These are phyloP conservation scores for Tichodroma muraria DNA, from an alignment of 2,113 vertebrate genomes.

Conservation along the genomic window DNA sequence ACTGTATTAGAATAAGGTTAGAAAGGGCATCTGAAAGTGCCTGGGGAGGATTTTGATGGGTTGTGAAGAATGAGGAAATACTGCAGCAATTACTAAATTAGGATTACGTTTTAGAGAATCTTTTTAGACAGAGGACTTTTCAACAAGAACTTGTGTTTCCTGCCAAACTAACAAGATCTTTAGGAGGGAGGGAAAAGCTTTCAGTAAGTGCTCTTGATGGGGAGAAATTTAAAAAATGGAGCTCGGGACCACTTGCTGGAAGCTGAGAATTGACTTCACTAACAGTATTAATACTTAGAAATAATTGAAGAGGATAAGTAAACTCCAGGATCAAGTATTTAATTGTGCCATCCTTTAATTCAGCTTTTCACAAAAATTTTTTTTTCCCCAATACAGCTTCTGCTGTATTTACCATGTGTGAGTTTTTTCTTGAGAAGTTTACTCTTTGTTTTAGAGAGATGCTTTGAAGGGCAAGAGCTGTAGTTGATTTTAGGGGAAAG, in stretches of 20 bases:
- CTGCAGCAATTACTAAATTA: background rate
- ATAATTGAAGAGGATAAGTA: constrained; percentile 19
- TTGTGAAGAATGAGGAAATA: background rate
- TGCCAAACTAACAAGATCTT: constrained; percentile 38
- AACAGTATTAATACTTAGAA: constrained; percentile 36
- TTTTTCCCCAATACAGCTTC: background rate
- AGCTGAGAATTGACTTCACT: constrained; percentile 10
- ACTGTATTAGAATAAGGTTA: background rate
- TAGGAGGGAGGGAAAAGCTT: constrained; percentile 1
- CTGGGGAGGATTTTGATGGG: background rate
- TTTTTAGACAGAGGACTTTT: background rate
- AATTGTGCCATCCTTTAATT: background rate
- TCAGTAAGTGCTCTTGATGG: constrained; percentile 11
- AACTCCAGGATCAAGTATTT: background rate
- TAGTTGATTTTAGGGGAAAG: background rate
- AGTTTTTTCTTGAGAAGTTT: background rate
- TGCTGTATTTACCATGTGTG: background rate
- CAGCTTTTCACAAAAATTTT: background rate
- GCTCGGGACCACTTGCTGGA: constrained; percentile 15
- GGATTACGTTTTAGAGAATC: background rate
- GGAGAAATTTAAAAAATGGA: background rate
- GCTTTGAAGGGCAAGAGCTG: background rate
- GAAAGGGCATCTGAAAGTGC: background rate
- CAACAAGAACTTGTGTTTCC: constrained; percentile 5
- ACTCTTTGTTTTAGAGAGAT: background rate